phyloP scores from a whole-genome alignment of 1,140 invertebrate species.

The Ceratosolen solmsi region DNA sequence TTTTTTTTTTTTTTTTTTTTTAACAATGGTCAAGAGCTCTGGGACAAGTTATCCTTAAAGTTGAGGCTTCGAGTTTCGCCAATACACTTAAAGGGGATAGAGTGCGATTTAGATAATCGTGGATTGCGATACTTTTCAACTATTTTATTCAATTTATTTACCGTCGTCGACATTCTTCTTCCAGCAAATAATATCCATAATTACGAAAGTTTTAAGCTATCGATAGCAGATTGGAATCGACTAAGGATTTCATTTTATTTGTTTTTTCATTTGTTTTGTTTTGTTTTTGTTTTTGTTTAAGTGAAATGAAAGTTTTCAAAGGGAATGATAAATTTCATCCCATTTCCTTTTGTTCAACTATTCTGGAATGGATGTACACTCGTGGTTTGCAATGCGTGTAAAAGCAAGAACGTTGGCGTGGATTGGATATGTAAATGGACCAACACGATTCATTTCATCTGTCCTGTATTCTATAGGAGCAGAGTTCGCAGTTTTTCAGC shows the following conservation, averaged over 20 bases:
- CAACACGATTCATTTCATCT: constrained; percentile 19
- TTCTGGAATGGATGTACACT: background rate
- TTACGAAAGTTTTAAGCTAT: background rate
- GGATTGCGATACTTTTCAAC: background rate
- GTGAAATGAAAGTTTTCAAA: background rate
- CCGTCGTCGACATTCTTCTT: too few species aligned
- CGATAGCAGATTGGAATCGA: background rate
- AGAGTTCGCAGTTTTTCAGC: constrained; percentile 4
- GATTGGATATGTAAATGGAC: constrained; percentile 39
- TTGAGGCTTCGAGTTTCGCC: background rate
- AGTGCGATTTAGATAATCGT: background rate
- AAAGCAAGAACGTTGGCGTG: background rate
- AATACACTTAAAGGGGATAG: background rate
- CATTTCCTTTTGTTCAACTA: background rate
- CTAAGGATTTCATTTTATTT: background rate
- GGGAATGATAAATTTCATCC: background rate
- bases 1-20: too few species aligned
- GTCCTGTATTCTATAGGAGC: constrained; percentile 31
- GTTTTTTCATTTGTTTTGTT: too few species aligned
- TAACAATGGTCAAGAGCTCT: background rate
- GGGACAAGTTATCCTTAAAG: background rate
- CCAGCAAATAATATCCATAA: constrained; percentile 9
- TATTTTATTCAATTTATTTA: background rate
- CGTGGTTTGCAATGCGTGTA: background rate
- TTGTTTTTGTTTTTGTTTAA: too few species aligned